These are phyloP conservation scores for Trilocha varians DNA, from an alignment of 2,888 invertebrate species.

Conservation along the genomic window DNA sequence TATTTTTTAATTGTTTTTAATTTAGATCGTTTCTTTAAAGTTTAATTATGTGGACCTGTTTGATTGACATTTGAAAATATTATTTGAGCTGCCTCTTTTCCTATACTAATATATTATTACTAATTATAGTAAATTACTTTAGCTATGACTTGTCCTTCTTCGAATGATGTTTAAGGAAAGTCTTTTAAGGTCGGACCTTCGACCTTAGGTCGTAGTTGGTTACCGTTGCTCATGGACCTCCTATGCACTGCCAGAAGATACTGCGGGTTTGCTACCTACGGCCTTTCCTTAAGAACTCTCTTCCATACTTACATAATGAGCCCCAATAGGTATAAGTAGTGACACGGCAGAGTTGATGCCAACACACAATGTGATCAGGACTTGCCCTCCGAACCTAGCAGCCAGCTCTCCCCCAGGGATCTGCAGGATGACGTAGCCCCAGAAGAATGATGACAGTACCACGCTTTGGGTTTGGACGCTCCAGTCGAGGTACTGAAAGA, in stretches of 20 bases:
- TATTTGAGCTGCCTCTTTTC: too few relatives aligned
- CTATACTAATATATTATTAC: too few relatives aligned
- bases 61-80: too few relatives aligned
- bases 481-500: slow-evolving; percentile 66
- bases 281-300: too few relatives aligned
- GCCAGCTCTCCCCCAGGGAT: slow-evolving; percentile 80
- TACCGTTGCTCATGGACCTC: not conserved
- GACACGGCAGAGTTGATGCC: slow-evolving; percentile 50
- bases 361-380: slow-evolving; percentile 58
- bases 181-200: not conserved
- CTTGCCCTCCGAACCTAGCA: slow-evolving; percentile 79
- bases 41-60: too few relatives aligned
- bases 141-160: too few relatives aligned
- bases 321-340: slow-evolving; percentile 36
- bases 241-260: too few relatives aligned
- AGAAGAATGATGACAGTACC: slow-evolving; percentile 72
- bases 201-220: not conserved
- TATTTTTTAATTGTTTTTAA: too few relatives aligned
- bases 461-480: slow-evolving; percentile 55
- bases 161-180: too few relatives aligned
- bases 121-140: too few relatives aligned
- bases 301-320: slow-evolving; percentile 42
- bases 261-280: too few relatives aligned
- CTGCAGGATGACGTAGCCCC: slow-evolving; percentile 80
- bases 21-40: too few relatives aligned